These are phyloP conservation scores for Dasypolia templi DNA, from an alignment of 2,888 invertebrate genomes.

Conservation along the genomic window DNA sequence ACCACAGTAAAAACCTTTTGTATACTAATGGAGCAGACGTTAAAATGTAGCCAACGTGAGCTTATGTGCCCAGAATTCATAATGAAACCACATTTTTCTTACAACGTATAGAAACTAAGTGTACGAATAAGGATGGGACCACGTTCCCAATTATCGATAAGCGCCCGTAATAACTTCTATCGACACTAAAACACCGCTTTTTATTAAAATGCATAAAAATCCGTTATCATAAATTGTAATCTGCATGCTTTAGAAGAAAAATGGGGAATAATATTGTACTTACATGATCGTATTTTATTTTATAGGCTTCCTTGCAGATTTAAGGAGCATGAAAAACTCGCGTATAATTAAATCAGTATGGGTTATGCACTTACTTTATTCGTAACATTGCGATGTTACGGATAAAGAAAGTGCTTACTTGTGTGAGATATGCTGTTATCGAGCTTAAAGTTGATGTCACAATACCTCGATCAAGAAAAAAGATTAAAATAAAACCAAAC, in stretches of 20 bases:
- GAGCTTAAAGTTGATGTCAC: not conserved
- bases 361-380: too few relatives aligned
- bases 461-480: not conserved
- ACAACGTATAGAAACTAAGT: conserved; percentile 52
- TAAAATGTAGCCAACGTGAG: conserved; percentile 59
- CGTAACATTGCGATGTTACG: conserved; percentile 14
- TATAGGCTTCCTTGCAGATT: conserved; percentile 52
- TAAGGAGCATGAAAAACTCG: conserved; percentile 33
- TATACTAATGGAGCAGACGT: conserved; percentile 45
- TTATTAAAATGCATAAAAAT: conserved; percentile 70
- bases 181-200: conserved; percentile 55
- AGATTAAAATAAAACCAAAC: not conserved
- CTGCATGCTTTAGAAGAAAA: conserved; percentile 56
- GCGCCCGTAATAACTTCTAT: conserved; percentile 63
- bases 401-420: not conserved
- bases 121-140: conserved; percentile 62
- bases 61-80: conserved; percentile 55
- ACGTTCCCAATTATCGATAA: conserved; percentile 75
- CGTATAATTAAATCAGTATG: conserved; percentile 53
- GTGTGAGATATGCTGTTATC: not conserved
- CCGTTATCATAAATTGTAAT: conserved; percentile 67
- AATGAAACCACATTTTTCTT: conserved; percentile 59
- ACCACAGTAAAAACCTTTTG: conserved; percentile 47
- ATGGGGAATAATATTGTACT: conserved; percentile 60
- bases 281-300: conserved; percentile 61